These are phyloP conservation scores for Lochmaea crataegi DNA, from an alignment of 2,888 invertebrate species.

Conservation along the genomic window DNA sequence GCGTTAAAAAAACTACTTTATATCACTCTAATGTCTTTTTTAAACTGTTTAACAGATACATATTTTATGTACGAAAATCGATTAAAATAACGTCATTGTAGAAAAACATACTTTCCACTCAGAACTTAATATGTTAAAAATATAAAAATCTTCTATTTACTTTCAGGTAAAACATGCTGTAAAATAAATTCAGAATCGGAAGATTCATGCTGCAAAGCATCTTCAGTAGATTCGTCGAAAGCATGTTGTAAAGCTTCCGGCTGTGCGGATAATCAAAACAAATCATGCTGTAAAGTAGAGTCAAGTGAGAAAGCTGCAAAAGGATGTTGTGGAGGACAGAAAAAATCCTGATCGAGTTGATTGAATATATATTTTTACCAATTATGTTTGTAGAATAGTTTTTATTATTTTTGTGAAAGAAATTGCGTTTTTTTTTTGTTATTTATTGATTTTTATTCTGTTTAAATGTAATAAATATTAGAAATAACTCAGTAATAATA, in stretches of 20 bases:
- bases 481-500: too few species aligned
- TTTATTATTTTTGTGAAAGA: not conserved
- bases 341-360: not conserved
- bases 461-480: not conserved
- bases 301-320: not conserved
- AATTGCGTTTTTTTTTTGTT: too few species aligned
- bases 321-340: not conserved
- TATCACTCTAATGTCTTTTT: too few species aligned
- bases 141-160: too few species aligned
- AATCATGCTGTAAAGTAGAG: constrained; percentile 3
- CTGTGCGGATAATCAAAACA: not conserved
- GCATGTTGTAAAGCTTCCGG: not conserved
- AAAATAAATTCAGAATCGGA: not conserved
- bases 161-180: not conserved
- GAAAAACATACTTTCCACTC: too few species aligned
- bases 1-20: too few species aligned
- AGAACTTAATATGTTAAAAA: too few species aligned
- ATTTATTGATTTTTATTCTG: not conserved
- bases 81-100: too few species aligned
- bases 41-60: too few species aligned
- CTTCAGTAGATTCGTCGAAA: not conserved
- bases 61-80: too few species aligned
- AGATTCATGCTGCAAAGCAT: constrained; percentile 9
- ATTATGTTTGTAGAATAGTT: not conserved
- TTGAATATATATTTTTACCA: not conserved